A percentile compares a stretch with the other conserved stretches of the same genome.
These are phyloP conservation scores for Drosophila paramelanica DNA, from an alignment of 2,888 invertebrate genomes.

Conservation along the genomic window DNA sequence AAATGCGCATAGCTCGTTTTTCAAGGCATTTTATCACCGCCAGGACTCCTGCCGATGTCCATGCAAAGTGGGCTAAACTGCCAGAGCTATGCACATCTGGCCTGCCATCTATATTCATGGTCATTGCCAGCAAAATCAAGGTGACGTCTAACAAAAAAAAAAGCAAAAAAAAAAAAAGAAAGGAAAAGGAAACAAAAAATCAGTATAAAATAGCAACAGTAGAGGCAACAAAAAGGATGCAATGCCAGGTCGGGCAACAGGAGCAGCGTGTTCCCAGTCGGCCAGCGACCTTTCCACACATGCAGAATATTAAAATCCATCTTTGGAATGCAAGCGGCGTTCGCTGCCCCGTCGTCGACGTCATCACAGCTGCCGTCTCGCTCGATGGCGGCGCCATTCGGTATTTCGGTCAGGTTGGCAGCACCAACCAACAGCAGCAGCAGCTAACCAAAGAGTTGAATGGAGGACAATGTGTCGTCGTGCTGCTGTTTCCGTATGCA, in stretches of 20 bases:
- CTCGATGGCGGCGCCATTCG: conserved; percentile 45
- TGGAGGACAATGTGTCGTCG: conserved; percentile 71
- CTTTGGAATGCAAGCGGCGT: conserved; percentile 79
- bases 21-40: conserved; percentile 51
- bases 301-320: conserved; percentile 83
- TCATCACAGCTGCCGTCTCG: conserved; percentile 64
- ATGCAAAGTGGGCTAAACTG: conserved; percentile 74
- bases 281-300: conserved; percentile 82
- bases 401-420: conserved; percentile 79
- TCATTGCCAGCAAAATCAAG: conserved; percentile 79
- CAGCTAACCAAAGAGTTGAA: conserved; percentile 75
- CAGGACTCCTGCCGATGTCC: conserved; percentile 29
- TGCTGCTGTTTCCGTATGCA: conserved; percentile 82
- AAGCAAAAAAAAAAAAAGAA: conserved; percentile 25
- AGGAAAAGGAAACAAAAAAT: conserved; percentile 23
- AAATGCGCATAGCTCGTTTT: conserved; percentile 62
- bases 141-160: conserved; percentile 61
- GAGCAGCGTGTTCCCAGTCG: conserved; percentile 48
- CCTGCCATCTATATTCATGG: conserved; percentile 69
- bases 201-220: conserved; percentile 30
- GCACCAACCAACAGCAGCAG: conserved; percentile 22
- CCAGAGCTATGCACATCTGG: conserved; percentile 39
- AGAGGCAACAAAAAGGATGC: conserved; percentile 13
- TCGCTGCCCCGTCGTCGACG: conserved; percentile 54
- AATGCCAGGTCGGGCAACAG: conserved; percentile 4